phyloP scores from a whole-genome alignment of 2,113 vertebrate species.

The Glaucomys volans region DNA sequence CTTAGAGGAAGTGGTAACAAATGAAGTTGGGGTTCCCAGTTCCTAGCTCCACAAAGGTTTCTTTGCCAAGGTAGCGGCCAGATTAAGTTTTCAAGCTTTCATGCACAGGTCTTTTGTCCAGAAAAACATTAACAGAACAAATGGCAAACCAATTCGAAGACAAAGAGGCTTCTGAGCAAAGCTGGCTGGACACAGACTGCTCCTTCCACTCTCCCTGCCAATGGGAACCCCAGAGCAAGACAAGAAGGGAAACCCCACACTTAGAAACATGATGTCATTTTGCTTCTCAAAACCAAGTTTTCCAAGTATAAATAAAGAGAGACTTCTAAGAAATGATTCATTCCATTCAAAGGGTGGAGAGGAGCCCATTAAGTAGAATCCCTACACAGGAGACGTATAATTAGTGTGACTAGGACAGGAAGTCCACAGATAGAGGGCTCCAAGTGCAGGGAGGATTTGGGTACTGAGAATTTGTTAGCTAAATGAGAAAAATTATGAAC shows the following conservation, averaged over 20 bases:
- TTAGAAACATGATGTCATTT: neutral
- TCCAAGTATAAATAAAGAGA: conserved; percentile 30
- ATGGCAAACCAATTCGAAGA: neutral
- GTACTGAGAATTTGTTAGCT: neutral
- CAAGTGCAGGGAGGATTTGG: neutral
- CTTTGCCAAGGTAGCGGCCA: conserved; percentile 1
- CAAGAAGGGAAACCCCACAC: neutral
- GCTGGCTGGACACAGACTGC: neutral
- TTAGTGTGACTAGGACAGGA: conserved; percentile 16
- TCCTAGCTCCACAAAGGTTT: neutral
- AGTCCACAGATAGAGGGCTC: neutral
- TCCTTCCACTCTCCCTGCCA: neutral
- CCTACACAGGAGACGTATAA: neutral
- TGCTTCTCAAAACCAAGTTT: conserved; percentile 58
- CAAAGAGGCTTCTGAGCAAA: conserved; percentile 10
- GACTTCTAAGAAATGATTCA: conserved; percentile 70
- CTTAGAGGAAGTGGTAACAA: conserved; percentile 65
- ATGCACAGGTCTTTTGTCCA: conserved; percentile 28
- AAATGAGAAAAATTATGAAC: neutral
- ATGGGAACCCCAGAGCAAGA: neutral
- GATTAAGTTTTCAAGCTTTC: conserved; percentile 3
- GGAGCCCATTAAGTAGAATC: conserved; percentile 23
- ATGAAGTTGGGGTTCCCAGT: neutral
- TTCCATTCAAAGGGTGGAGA: neutral
- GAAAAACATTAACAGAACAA: conserved; percentile 2